Percentiles rank a stretch among this genome's conserved stretches.
Conservation (phyloP, 2,113 vertebrate genomes). For the Macrotus californicus region DNA sequence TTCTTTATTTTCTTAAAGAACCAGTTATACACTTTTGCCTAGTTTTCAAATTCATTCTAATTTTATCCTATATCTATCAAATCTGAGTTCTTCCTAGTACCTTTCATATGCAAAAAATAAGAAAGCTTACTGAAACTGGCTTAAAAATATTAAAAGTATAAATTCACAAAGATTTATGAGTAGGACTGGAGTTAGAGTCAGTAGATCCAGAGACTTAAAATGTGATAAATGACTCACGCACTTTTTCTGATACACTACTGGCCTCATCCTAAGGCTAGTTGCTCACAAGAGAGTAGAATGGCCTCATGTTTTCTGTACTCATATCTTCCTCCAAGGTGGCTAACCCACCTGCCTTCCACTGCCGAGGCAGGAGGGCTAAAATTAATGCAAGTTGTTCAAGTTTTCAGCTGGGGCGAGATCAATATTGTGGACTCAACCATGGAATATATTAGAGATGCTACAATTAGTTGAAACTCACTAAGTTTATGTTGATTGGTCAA, state of each 20-base stretch:
- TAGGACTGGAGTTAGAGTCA: background rate
- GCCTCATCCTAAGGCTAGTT: background rate
- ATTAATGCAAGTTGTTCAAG: background rate
- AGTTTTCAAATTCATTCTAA: background rate
- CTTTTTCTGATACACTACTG: background rate
- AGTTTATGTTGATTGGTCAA: background rate
- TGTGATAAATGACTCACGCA: background rate
- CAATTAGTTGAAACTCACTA: background rate
- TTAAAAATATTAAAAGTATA: background rate
- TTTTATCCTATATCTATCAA: background rate
- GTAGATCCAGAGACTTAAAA: background rate
- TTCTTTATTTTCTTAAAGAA: background rate
- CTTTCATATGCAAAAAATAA: background rate
- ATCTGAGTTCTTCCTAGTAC: background rate
- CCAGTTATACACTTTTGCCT: background rate
- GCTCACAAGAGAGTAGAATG: background rate
- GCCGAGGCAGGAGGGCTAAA: background rate
- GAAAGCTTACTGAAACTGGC: background rate
- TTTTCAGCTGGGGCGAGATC: background rate
- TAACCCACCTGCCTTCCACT: background rate
- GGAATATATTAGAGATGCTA: background rate
- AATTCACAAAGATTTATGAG: background rate
- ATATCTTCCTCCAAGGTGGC: background rate
- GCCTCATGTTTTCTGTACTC: background rate
- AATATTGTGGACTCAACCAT: background rate